Conservation (phyloP, 1,140 invertebrate species). For the Helicoverpa armigera region DNA sequence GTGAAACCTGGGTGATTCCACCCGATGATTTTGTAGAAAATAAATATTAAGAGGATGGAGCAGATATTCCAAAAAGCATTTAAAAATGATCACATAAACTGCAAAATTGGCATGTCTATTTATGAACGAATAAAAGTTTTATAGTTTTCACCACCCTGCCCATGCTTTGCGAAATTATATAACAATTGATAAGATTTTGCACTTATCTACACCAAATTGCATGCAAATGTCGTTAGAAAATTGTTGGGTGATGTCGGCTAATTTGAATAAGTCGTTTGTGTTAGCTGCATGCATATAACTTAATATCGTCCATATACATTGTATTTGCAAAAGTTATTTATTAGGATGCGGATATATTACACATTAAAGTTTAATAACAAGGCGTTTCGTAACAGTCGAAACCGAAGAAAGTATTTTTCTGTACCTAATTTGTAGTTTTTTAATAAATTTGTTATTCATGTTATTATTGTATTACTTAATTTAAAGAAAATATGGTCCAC, state of each 20-base stretch:
- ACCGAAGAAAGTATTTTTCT: constrained; percentile 37
- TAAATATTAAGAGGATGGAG: neutral
- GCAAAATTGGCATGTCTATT: constrained; percentile 16
- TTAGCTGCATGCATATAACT: too few relatives aligned
- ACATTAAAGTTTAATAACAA: too few relatives aligned
- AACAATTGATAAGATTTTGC: too few relatives aligned
- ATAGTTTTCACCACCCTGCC: constrained; percentile 12
- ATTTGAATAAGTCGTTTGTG: too few relatives aligned
- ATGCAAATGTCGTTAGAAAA: too few relatives aligned
- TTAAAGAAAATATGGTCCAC: constrained; percentile 6
- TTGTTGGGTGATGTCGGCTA: too few relatives aligned
- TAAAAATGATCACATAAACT: constrained; percentile 29
- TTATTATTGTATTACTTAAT: neutral
- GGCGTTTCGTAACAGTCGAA: constrained; percentile 26
- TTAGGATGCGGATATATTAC: too few relatives aligned
- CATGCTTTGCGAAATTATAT: constrained; percentile 28
- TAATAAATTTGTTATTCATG: constrained; percentile 20
- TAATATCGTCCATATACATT: too few relatives aligned
- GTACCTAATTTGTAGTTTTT: constrained; percentile 35
- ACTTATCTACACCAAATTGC: too few relatives aligned
- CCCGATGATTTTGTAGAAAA: too few relatives aligned
- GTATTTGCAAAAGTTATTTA: neutral
- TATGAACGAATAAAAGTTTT: constrained; percentile 32
- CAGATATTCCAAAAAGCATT: constrained; percentile 24
- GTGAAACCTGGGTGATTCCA: too few relatives aligned